phyloP scores from a whole-genome alignment of 2,888 invertebrate species.

The Caenorhabditis afra region DNA sequence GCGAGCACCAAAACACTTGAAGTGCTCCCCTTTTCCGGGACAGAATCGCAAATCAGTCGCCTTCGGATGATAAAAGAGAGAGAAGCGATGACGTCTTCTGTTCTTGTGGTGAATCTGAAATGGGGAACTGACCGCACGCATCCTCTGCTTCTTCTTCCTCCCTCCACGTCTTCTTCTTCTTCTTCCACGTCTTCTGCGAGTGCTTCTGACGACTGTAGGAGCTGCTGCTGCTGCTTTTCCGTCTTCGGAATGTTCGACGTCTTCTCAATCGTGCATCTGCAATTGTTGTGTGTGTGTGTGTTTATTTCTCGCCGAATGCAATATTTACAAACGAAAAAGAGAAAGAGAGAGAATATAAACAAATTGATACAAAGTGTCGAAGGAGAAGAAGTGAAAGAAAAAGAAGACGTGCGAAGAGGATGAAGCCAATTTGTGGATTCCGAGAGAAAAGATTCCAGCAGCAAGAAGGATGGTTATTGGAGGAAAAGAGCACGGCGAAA shows the following conservation, averaged over 20 bases:
- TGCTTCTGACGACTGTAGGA: not conserved
- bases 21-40: not conserved
- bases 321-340: constrained; percentile 20
- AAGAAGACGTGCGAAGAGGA: not conserved
- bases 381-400: constrained; percentile 8
- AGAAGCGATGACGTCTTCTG: not conserved
- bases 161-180: constrained; percentile 6
- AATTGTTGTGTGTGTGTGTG: no score
- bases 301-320: not conserved
- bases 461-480: no score
- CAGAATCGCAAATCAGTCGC: constrained; percentile 15
- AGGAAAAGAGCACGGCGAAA: not conserved
- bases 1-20: constrained; percentile 8
- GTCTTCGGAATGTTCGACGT: constrained; percentile 19
- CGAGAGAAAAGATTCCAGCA: not conserved
- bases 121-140: constrained; percentile 42
- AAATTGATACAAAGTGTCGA: constrained; percentile 15
- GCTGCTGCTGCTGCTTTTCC: not conserved
- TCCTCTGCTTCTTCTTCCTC: constrained; percentile 24
- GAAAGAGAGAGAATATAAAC: constrained; percentile 3
- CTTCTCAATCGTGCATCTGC: constrained; percentile 40
- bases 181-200: not conserved
- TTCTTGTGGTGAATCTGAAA: not conserved
- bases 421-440: constrained; percentile 11
- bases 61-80: constrained; percentile 8